Conservation (phyloP, 1,140 invertebrate species). For the Pogonognathellus flavescens region DNA sequence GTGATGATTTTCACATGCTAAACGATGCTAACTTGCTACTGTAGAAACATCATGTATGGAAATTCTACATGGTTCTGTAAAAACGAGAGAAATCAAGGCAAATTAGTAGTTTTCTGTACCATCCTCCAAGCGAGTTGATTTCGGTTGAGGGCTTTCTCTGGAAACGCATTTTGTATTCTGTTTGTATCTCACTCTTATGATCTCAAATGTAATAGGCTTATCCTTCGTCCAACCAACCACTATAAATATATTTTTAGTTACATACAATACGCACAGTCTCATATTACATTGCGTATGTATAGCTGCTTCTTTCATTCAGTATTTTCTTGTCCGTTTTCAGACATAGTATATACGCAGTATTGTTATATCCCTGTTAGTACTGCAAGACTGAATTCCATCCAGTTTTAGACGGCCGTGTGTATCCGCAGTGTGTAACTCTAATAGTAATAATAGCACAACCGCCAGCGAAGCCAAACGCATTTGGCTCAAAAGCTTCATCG, state of each 20-base stretch:
- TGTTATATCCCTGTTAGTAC: background rate
- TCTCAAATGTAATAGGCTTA: background rate
- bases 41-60: too few relatives aligned
- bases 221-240: background rate
- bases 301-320: background rate
- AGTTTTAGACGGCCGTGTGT: background rate
- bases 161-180: background rate
- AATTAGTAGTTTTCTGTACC: too few relatives aligned
- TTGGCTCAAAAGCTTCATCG: slow-evolving; percentile 14
- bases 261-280: background rate
- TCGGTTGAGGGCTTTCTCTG: too few relatives aligned
- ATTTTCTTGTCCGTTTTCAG: background rate
- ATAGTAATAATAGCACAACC: background rate
- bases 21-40: too few relatives aligned
- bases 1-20: too few relatives aligned
- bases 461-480: slow-evolving; percentile 9
- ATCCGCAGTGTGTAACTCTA: slow-evolving; percentile 19
- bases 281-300: background rate
- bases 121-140: too few relatives aligned
- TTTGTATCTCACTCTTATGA: slow-evolving; percentile 4
- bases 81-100: too few relatives aligned
- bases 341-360: background rate
- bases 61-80: too few relatives aligned
- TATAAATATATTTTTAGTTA: too few relatives aligned
- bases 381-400: background rate